These are phyloP conservation scores for Morpho helenor DNA, from an alignment of 2,888 invertebrate species.

Conservation along the genomic window DNA sequence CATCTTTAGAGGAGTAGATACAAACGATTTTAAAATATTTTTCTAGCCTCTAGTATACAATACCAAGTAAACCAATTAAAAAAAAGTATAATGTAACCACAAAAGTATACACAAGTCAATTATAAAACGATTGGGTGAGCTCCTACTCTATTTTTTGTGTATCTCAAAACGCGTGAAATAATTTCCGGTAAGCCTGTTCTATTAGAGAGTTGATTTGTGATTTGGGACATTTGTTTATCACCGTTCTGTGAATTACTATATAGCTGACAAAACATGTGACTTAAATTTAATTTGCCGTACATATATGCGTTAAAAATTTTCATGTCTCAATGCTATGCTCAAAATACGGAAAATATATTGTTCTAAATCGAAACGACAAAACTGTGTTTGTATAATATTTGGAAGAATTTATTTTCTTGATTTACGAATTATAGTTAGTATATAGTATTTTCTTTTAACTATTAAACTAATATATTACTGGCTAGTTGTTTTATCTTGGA, in stretches of 20 bases:
- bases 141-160: background rate
- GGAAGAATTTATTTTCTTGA: too few species aligned
- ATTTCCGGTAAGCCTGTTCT: conserved; percentile 13
- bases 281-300: conserved; percentile 7
- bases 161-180: conserved; percentile 2
- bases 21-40: too few species aligned
- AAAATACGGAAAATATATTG: background rate
- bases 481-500: too few species aligned
- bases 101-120: background rate
- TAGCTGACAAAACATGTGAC: conserved; percentile 2
- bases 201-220: conserved; percentile 14
- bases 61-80: too few species aligned
- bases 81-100: too few species aligned
- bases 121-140: background rate
- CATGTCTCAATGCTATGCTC: conserved; percentile 18
- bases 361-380: too few species aligned
- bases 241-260: conserved; percentile 10
- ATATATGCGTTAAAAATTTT: conserved; percentile 16
- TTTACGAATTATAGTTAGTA: too few species aligned
- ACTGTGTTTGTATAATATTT: too few species aligned
- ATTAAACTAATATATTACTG: background rate
- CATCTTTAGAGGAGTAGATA: too few species aligned
- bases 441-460: background rate
- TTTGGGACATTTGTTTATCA: conserved; percentile 17
- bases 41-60: too few species aligned